Conservation (phyloP, 2,113 vertebrate genomes). For the Salvelinus sp. region DNA sequence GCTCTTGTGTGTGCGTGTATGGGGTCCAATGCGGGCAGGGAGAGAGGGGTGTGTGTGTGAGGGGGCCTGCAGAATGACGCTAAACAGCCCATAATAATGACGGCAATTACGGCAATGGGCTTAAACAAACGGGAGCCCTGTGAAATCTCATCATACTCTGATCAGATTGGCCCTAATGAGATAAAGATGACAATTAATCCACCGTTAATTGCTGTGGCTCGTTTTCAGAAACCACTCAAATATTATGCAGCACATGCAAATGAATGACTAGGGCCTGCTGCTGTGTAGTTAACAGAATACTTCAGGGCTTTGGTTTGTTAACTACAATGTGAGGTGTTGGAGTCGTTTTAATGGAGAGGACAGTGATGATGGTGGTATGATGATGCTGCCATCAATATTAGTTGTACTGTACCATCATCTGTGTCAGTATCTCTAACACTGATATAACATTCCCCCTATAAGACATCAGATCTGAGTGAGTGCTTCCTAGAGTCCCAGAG, state of each 20-base stretch:
- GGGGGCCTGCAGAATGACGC: slow-evolving; percentile 86
- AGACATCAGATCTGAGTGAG: not conserved
- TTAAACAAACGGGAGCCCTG: slow-evolving; percentile 97
- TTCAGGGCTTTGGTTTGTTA: slow-evolving; percentile 73
- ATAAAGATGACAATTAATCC: slow-evolving; percentile 99
- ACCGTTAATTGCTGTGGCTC: slow-evolving; percentile 96
- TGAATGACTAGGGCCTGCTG: slow-evolving; percentile 85
- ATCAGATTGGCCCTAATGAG: slow-evolving; percentile 99
- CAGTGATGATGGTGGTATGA: slow-evolving; percentile 26
- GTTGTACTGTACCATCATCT: not conserved
- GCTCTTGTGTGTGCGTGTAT: too few species aligned
- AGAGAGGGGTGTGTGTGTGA: slow-evolving; percentile 40
- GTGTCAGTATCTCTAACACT: not conserved
- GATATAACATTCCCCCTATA: not conserved
- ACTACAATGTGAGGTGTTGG: slow-evolving; percentile 39
- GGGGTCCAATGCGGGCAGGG: slow-evolving; percentile 80
- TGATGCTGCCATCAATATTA: not conserved
- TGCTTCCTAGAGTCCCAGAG: slow-evolving; percentile 21
- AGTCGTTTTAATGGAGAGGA: slow-evolving; percentile 44
- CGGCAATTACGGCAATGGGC: slow-evolving; percentile 98
- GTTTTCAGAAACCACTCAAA: slow-evolving; percentile 94
- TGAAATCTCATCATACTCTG: slow-evolving; percentile 99
- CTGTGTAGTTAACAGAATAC: slow-evolving; percentile 72
- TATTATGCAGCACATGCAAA: slow-evolving; percentile 95
- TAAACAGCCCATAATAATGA: slow-evolving; percentile 98